phyloP scores from a whole-genome alignment of 2,888 invertebrate species.

The Ectobius pallidus region DNA sequence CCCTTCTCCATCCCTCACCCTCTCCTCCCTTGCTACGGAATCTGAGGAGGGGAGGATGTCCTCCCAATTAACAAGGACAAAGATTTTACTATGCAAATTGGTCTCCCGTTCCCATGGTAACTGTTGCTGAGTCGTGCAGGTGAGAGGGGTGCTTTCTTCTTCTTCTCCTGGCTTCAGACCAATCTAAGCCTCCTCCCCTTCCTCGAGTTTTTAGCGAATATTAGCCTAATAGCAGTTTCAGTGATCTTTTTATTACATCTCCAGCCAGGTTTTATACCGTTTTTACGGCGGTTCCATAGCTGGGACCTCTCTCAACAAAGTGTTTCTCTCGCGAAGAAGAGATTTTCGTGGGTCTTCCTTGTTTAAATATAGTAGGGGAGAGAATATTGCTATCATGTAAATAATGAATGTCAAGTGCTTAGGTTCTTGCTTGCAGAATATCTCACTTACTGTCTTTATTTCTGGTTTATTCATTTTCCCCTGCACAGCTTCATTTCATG shows the following conservation, averaged over 20 bases:
- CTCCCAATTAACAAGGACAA: slow-evolving; percentile 51
- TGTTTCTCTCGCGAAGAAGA: too few species aligned
- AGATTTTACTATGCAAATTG: slow-evolving; percentile 53
- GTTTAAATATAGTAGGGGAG: too few species aligned
- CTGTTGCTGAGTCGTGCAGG: slow-evolving; percentile 47
- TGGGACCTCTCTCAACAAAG: too few species aligned
- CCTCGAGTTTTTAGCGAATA: slow-evolving; percentile 2
- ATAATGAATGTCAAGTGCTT: too few species aligned
- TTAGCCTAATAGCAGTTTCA: not conserved
- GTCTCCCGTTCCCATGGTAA: slow-evolving; percentile 50
- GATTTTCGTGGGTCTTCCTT: too few species aligned
- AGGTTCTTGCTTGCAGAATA: too few species aligned
- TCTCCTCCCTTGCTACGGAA: not conserved
- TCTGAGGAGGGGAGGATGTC: slow-evolving; percentile 14
- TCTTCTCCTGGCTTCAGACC: slow-evolving; percentile 3
- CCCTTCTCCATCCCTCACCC: not conserved
- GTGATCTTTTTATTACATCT: not conserved
- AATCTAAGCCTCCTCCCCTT: not conserved
- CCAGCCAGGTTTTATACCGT: too few species aligned
- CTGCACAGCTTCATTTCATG: too few species aligned
- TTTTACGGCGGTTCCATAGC: too few species aligned
- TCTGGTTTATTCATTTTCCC: too few species aligned
- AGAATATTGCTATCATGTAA: too few species aligned
- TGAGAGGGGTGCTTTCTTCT: slow-evolving; percentile 43
- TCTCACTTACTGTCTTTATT: too few species aligned